These are phyloP conservation scores for Bujurquina vittata DNA, from an alignment of 2,113 vertebrate species.

Conservation along the genomic window DNA sequence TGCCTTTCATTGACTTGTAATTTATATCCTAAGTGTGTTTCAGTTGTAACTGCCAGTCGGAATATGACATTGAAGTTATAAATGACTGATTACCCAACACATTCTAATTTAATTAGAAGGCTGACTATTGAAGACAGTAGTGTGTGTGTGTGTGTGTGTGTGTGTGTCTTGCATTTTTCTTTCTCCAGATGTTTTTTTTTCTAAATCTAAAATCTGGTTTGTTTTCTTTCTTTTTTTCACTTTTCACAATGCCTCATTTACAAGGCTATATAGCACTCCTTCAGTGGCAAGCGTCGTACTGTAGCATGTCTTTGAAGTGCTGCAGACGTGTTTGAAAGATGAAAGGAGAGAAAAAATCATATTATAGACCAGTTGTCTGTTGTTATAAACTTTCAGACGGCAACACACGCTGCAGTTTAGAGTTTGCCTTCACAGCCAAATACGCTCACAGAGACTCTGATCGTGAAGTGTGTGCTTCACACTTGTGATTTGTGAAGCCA, in stretches of 20 bases:
- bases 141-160: neutral
- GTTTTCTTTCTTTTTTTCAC: neutral
- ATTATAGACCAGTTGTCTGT: neutral
- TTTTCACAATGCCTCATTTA: neutral
- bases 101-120: neutral
- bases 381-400: conserved; percentile 10
- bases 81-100: neutral
- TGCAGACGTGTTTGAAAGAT: conserved; percentile 29
- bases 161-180: neutral
- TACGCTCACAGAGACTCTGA: neutral
- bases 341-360: conserved; percentile 37
- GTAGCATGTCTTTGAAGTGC: conserved; percentile 37
- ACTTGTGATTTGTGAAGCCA: neutral
- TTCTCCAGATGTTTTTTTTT: neutral
- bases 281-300: neutral
- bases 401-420: neutral
- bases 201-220: neutral
- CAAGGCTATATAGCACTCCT: neutral
- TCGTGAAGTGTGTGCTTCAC: neutral
- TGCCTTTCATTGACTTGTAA: neutral
- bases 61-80: neutral
- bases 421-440: neutral
- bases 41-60: neutral
- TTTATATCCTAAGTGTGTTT: neutral
- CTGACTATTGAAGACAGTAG: neutral